A percentile compares a stretch with the other conserved stretches of the same genome.
These are phyloP conservation scores for Ethmia dodecea DNA, from an alignment of 2,888 invertebrate genomes.

Conservation along the genomic window DNA sequence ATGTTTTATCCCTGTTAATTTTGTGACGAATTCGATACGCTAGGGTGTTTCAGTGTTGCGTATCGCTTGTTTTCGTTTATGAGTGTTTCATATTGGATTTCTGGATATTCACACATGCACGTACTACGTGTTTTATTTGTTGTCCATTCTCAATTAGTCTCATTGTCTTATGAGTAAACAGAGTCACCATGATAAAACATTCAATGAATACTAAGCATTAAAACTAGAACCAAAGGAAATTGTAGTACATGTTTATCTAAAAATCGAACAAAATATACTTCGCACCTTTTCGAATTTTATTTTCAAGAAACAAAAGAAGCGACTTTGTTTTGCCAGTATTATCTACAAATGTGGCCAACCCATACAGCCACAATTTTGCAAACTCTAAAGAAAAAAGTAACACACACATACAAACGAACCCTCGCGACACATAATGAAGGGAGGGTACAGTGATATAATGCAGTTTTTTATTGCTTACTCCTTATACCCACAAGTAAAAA, in stretches of 20 bases:
- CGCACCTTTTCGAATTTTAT: too few relatives aligned
- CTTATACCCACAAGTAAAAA: constrained; percentile 72
- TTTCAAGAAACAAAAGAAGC: too few relatives aligned
- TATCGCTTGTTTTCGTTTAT: constrained; percentile 29
- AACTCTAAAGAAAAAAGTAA: constrained; percentile 32
- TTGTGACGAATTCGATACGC: constrained; percentile 49
- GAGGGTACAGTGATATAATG: constrained; percentile 74
- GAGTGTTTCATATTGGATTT: constrained; percentile 15
- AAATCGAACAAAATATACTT: too few relatives aligned
- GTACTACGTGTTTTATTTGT: too few relatives aligned
- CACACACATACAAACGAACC: constrained; percentile 44
- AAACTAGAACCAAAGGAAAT: too few relatives aligned
- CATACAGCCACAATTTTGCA: constrained; percentile 1
- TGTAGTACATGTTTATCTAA: too few relatives aligned
- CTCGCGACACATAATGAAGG: constrained; percentile 67
- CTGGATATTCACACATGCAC: constrained; percentile 6
- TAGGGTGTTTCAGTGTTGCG: constrained; percentile 29
- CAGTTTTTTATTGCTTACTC: constrained; percentile 75
- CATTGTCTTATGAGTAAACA: too few relatives aligned
- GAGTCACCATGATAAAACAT: too few relatives aligned
- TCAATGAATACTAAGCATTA: too few relatives aligned
- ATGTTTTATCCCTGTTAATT: constrained; percentile 48
- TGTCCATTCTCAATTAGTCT: too few relatives aligned
- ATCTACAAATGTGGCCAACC: constrained; percentile 3
- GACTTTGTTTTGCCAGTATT: too few relatives aligned